A percentile compares a stretch with the other conserved stretches of the same genome.
phyloP scores from a whole-genome alignment of 2,888 invertebrate genomes.

The Ophion slaviceki region DNA sequence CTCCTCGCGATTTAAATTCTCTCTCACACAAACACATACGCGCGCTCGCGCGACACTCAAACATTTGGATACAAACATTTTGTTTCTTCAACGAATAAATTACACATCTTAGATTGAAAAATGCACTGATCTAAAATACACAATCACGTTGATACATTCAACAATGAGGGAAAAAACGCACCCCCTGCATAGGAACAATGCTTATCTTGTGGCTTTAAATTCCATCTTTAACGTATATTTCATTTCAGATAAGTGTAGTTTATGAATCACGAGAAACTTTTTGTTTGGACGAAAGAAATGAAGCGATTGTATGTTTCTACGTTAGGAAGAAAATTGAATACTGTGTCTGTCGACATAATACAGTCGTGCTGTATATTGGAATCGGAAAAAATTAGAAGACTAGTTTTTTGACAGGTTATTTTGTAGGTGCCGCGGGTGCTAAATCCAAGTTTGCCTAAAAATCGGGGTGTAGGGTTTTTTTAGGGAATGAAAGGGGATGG shows the following conservation, averaged over 20 bases:
- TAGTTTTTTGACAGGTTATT: too few species aligned
- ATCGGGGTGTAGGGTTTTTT: too few species aligned
- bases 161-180: constrained; percentile 33
- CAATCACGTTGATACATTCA: constrained; percentile 28
- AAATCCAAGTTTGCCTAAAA: too few species aligned
- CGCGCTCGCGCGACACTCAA: constrained; percentile 19
- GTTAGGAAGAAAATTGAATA: constrained; percentile 44
- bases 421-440: too few species aligned
- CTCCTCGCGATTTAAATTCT: constrained; percentile 37
- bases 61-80: constrained; percentile 35
- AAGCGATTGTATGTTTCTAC: constrained; percentile 44
- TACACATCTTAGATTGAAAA: constrained; percentile 6
- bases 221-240: constrained; percentile 54
- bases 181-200: constrained; percentile 47
- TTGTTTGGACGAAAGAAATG: constrained; percentile 61
- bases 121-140: constrained; percentile 5
- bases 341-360: constrained; percentile 23
- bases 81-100: constrained; percentile 33
- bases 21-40: constrained; percentile 21
- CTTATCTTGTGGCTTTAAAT: constrained; percentile 20
- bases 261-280: constrained; percentile 54
- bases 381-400: too few species aligned
- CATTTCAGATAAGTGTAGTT: constrained; percentile 40
- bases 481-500: too few species aligned
- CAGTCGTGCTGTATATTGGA: too few species aligned